Base-by-base conservation (phyloP, 2,888 invertebrate genomes). In the Synergus laeviventris region DNA sequence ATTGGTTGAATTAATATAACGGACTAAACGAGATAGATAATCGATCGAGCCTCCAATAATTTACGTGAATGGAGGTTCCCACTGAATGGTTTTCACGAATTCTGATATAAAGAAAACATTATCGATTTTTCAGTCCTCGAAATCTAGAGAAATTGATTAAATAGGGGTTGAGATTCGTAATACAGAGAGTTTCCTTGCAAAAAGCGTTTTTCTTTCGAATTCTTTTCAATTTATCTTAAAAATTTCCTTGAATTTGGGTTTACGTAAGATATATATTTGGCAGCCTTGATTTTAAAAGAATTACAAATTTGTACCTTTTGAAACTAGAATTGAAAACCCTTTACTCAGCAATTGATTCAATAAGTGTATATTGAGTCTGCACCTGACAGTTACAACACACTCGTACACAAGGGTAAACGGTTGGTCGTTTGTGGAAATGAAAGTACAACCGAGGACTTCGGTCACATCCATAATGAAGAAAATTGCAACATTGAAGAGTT, bases 401-500 rank as follows among this genome's bases (percentile, higher is more conserved):
- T n/a, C n/a, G n/a, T n/a, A n/a, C 21, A 24, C 5, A 59, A 59
- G 59, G 18, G 59, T 14, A 59, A 59, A 59, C 4, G 59, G 14
- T 59, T 3, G 18, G 18, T 7, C 14, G 24, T 59, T 21, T 59
- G 24, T 59, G 59, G 24, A 59, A 59, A 21, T 59, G 59, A 59
- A 54, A 18, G 49, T 54, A 8, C 49, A n/a, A 18, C n/a, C n/a
- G 49, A 49, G 31, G 49, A 54, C 18, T 18, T 54, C 9, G 49
- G 49, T 59, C 21, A 21, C 24, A 24, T 59, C 59, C 21, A 59
- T 59, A 24, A 59, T 59, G 59, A 59, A 59, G 59, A 14, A 59
- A 59, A 59, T 59, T 59, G 1, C 59, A 4, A 14, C 59, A 12
- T 12, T 5, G 59, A 59, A 59, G 59, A 24, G 59, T 21, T 59